A percentile compares a stretch with the other conserved stretches of the same genome.
Conservation (phyloP, 2,888 invertebrate genomes). For the Melipona beecheii region DNA sequence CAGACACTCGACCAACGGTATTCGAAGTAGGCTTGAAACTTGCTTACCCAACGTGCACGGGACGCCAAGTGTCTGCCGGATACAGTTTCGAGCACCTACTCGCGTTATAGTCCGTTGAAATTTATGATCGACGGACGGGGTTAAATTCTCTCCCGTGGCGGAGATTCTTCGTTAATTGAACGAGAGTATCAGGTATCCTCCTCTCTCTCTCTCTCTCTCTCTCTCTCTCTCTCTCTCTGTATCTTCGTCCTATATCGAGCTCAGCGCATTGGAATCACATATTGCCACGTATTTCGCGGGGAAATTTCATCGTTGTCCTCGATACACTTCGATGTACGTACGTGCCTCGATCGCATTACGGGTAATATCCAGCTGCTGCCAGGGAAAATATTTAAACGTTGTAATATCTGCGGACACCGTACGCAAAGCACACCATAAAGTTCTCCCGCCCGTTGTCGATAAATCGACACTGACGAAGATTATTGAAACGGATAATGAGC, state of each 20-base stretch:
- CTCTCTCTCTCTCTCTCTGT: neutral
- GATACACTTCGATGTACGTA: neutral
- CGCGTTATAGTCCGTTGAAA: constrained; percentile 49
- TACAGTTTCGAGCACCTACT: constrained; percentile 58
- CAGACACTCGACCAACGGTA: constrained; percentile 35
- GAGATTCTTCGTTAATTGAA: constrained; percentile 52
- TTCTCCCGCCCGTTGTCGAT: neutral
- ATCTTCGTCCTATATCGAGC: neutral
- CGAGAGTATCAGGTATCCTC: neutral
- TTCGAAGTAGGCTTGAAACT: constrained; percentile 63
- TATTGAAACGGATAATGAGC: neutral
- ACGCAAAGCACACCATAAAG: neutral
- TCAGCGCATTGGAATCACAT: neutral
- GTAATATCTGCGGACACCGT: neutral
- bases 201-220: neutral
- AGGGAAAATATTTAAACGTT: constrained; percentile 11
- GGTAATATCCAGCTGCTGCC: neutral
- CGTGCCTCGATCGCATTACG: neutral
- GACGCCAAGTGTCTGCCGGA: constrained; percentile 41
- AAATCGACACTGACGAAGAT: neutral
- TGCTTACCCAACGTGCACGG: constrained; percentile 61
- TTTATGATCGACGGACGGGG: constrained; percentile 59
- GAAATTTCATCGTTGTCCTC: constrained; percentile 19
- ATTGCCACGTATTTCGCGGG: neutral
- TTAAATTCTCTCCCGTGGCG: constrained; percentile 11